Evolutionary conservation across 2,113 vertebrate genomes (phyloP).

Genomic region (Microtus ochrogaster): DNA sequence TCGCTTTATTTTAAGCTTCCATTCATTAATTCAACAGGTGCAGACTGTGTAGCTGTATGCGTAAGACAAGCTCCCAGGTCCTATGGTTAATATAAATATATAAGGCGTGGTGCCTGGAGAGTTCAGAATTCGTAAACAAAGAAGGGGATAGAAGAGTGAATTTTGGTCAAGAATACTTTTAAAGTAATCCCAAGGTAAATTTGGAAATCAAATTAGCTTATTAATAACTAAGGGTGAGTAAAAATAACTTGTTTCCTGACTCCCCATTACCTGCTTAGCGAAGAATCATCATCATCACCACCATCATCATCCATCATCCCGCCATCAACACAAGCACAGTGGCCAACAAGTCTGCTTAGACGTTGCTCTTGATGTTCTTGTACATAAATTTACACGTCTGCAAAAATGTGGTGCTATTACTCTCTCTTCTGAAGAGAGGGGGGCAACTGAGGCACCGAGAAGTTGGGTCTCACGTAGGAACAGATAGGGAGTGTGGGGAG

Average conservation of each 20-base stretch:
- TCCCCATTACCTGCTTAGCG: background rate
- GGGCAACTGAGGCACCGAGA: constrained; percentile 23
- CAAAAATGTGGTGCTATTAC: background rate
- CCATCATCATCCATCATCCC: too few relatives aligned
- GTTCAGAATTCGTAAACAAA: background rate
- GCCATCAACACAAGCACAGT: background rate
- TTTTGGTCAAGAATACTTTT: constrained; percentile 34
- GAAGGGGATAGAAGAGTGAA: constrained; percentile 2
- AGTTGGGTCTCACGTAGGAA: background rate
- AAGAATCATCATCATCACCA: background rate
- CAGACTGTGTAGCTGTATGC: background rate
- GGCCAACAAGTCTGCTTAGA: background rate
- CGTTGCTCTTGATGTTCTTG: background rate
- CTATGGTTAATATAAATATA: background rate
- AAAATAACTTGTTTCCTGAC: background rate
- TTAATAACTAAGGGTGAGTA: constrained; percentile 1
- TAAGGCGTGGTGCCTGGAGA: background rate
- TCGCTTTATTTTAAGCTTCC: constrained; percentile 59
- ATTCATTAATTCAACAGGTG: constrained; percentile 69
- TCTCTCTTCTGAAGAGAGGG: background rate
- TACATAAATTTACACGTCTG: background rate
- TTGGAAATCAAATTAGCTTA: constrained; percentile 47
- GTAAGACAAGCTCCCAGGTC: constrained; percentile 18
- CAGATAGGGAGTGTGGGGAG: background rate
- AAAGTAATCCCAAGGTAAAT: constrained; percentile 47